Evolutionary conservation across 2,888 invertebrate genomes (phyloP), one percentile per base, ranked within the genome.

Genomic region (Laothoe populi): DNA sequence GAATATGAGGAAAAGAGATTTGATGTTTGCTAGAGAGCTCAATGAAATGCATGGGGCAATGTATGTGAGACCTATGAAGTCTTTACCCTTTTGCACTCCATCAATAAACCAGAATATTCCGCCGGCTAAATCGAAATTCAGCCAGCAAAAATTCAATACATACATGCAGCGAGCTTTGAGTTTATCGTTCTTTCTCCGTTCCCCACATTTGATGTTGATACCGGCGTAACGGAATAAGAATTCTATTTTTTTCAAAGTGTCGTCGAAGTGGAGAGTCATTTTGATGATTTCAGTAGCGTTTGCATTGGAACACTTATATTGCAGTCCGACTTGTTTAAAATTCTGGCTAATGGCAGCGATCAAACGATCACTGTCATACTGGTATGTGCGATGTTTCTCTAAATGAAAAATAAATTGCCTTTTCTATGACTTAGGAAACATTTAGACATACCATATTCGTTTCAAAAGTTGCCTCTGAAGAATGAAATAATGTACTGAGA

Each of bases 1-100:
- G 2, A 69, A 4, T 1, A 81, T 60, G 1, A 84, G 31, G 10
- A 67, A 71, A 0, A 76, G 19, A 0, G 71, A 70, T 64, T 86
- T 85, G 0, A 75, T 38, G 38, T 70, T 71, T 0, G 70, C 69
- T 2, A 84, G 62, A 1, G 69, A 66, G 42, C 72, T 74, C 0
- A 78, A 40, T 0, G 68, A 69, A 1, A 84, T 67, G 45, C 87
- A 85, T 0, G 87, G 87, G 0, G 82, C 74, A 0, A 72, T 70
- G 57, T 75, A 82, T 0, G 84, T 84, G 0, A 86, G 57, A 21
- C 73, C 73, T 0, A 71, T 71, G 3, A 87, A 81, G 7, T 71
- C 76, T 62, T 77, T 77, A 0, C 79, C 81, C 1, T 66, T 70
- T 1, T 24, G 21, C 0, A 82, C 68, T 0, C 80, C 81, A 13